Evolutionary conservation across 2,797 vertebrate genomes (phyloP).

Genomic region (Odontamblyopus rebecca): DNA sequence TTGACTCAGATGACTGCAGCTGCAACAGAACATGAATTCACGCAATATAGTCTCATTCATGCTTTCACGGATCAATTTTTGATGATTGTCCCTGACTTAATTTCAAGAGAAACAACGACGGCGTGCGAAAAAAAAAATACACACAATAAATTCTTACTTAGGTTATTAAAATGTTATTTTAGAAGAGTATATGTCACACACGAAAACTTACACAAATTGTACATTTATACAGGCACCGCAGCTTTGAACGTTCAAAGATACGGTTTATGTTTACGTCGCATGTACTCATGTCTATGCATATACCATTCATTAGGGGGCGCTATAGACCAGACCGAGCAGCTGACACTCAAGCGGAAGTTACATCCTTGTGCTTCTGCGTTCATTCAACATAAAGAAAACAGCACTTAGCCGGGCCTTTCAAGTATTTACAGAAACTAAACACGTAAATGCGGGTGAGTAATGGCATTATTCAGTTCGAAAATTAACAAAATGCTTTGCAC

Average conservation of each 20-base stretch:
- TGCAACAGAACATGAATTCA: not conserved
- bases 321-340: not conserved
- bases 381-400: constrained; percentile 12
- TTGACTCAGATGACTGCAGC: not conserved
- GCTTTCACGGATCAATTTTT: not conserved
- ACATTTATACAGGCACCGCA: not conserved
- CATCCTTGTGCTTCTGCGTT: not conserved
- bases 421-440: no score
- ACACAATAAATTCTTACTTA: not conserved
- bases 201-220: no score
- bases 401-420: not conserved
- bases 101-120: not conserved
- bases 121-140: not conserved
- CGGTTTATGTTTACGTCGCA: no score
- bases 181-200: not conserved
- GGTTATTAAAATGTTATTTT: not conserved
- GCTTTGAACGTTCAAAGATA: not conserved
- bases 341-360: not conserved
- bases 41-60: not conserved
- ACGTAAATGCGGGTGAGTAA: not conserved
- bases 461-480: no score
- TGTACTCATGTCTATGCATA: no score
- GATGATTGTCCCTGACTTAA: not conserved
- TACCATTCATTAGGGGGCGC: not conserved
- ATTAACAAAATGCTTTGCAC: no score